These are phyloP conservation scores for Scleropages formosus DNA, from an alignment of 2,797 vertebrate genomes.

Conservation along the genomic window DNA sequence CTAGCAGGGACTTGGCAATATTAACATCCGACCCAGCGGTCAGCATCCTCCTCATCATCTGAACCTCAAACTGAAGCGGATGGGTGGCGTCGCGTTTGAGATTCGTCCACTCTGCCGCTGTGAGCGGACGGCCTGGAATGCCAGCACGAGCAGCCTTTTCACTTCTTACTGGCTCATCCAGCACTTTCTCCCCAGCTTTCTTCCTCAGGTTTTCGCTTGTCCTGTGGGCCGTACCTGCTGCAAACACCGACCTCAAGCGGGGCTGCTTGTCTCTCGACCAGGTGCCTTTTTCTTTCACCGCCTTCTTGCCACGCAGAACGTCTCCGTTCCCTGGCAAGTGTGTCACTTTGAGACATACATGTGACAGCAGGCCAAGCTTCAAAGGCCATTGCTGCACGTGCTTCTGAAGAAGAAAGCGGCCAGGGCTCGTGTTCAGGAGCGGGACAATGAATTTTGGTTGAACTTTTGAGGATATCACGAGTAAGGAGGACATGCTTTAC, in stretches of 20 bases:
- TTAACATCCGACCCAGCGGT: conserved; percentile 59
- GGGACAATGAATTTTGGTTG: conserved; percentile 40
- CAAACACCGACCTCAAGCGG: conserved; percentile 68
- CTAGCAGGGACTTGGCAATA: conserved; percentile 86
- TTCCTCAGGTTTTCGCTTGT: conserved; percentile 52
- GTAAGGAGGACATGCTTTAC: conserved; percentile 49
- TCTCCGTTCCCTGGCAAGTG: conserved; percentile 37
- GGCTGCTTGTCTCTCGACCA: conserved; percentile 19
- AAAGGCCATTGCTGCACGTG: neutral
- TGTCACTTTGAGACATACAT: conserved; percentile 46
- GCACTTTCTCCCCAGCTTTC: conserved; percentile 31
- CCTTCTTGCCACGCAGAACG: conserved; percentile 12
- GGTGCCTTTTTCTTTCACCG: conserved; percentile 28
- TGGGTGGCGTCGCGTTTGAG: conserved; percentile 59
- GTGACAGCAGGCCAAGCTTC: conserved; percentile 18
- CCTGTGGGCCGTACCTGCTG: conserved; percentile 75
- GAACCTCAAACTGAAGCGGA: conserved; percentile 65
- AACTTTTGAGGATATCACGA: conserved; percentile 45
- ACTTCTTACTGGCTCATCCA: conserved; percentile 27
- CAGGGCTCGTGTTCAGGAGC: conserved; percentile 32
- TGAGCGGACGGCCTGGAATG: conserved; percentile 69
- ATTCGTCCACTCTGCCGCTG: conserved; percentile 73
- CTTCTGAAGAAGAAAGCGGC: conserved; percentile 31
- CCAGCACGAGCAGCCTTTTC: neutral
- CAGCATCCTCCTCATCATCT: conserved; percentile 68